phyloP scores from a whole-genome alignment of 2,888 invertebrate species.

The Lottia scabra region DNA sequence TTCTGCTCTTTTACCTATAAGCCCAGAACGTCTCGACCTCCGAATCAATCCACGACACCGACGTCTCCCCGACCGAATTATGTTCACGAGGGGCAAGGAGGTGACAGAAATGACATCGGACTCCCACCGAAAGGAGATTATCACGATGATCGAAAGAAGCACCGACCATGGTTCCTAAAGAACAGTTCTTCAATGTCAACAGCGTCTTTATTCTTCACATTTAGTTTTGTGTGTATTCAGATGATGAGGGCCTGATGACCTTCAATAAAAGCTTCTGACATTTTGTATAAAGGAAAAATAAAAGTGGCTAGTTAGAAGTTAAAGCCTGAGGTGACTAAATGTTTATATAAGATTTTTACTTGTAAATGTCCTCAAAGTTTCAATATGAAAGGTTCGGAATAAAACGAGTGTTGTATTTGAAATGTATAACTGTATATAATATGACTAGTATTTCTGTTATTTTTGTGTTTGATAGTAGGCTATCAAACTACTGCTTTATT shows the following conservation, averaged over 20 bases:
- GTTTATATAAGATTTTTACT: no score
- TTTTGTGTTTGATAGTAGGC: no score
- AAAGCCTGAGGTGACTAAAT: no score
- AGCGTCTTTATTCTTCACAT: not conserved
- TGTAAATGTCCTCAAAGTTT: no score
- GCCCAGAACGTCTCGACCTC: slow-evolving; percentile 16
- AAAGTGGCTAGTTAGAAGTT: no score
- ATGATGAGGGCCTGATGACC: not conserved
- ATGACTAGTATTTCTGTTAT: no score
- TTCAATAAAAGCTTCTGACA: not conserved
- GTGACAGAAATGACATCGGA: not conserved
- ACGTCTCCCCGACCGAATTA: not conserved
- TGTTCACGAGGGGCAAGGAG: not conserved
- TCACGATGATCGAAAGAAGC: slow-evolving; percentile 20
- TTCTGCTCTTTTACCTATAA: slow-evolving; percentile 27
- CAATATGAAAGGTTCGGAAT: no score
- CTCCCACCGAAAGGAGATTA: not conserved
- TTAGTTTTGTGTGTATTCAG: not conserved
- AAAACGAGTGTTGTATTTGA: no score
- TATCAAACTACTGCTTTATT: no score
- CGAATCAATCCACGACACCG: slow-evolving; percentile 16
- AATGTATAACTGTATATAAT: no score
- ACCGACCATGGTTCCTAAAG: slow-evolving; percentile 35
- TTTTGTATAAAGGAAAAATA: no score
- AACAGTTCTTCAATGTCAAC: not conserved